Base-by-base conservation (phyloP, 2,113 vertebrate genomes). In the Ursus arctos region DNA sequence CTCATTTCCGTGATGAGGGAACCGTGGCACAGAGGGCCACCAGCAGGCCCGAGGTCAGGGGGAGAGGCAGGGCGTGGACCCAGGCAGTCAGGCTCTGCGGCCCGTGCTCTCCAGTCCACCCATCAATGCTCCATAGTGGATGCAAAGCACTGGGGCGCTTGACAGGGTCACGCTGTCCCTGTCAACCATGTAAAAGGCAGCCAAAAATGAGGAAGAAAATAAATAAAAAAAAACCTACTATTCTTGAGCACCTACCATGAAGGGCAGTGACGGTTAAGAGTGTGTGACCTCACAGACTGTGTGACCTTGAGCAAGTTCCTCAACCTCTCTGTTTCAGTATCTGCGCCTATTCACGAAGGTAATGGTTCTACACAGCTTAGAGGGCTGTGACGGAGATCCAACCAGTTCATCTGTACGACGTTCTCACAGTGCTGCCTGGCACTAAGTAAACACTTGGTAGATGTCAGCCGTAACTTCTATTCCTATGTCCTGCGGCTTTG, bases 401-500 rank as follows among this genome's bases (percentile, higher is more conserved):
- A 47, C 26, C 13, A 91, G 36, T 47, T 40, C 10, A 79, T 74
- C 47, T 53, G 36, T 0, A 36, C 53, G 2, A 47, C 65, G 49
- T 55, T 59, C 74, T 67, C 81, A 19, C 7, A 19, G 26, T 0
- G 21, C 87, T 4, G 61, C 74, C 63, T 7, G 7, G 63, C 18
- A 21, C 0, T 0, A 24, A 57, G 71, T 57, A 9, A 82, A 91
- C 65, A 77, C 28, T 7, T 19, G 15, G 13, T 14, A 40, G 49
- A 16, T 1, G 19, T 14, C 47, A 53, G 28, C 47, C n/a, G 0
- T 24, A 15, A n/a, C 65, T 47, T 47, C 2, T 26, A n/a, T 7
- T 7, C 1, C 26, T 9, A 3, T 0, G 26, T 40, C 51, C 67
- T 16, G 4, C 18, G 11, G 14, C 63, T 16, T 0, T 13, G 83